A percentile compares a stretch with the other conserved stretches of the same genome.
Conservation (phyloP, 92 coral and sea anemone species). For the Metridium senile region DNA sequence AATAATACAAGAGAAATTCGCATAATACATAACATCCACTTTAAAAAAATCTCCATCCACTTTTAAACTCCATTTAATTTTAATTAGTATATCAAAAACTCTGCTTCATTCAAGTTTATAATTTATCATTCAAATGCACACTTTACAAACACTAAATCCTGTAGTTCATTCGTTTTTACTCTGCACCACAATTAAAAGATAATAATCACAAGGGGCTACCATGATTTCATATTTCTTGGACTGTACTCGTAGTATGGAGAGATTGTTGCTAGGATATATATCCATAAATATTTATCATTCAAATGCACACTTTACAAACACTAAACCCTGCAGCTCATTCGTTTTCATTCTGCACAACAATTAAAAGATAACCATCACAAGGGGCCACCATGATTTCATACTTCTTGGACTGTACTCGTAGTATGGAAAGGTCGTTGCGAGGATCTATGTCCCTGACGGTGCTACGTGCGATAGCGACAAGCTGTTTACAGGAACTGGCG, state of each 20-base stretch:
- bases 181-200: constrained; percentile 73
- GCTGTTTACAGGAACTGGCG: constrained; percentile 60
- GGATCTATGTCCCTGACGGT: constrained; percentile 85
- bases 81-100: too few species aligned
- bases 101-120: too few species aligned
- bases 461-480: constrained; percentile 60
- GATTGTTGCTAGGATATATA: constrained; percentile 73
- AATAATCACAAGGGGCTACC: constrained; percentile 72
- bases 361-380: constrained; percentile 58
- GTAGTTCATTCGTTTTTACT: constrained; percentile 44
- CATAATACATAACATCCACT: too few species aligned
- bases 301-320: not conserved
- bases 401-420: constrained; percentile 77
- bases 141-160: not conserved
- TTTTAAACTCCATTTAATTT: too few species aligned
- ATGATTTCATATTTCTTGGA: constrained; percentile 84
- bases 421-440: constrained; percentile 63
- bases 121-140: not conserved
- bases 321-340: constrained; percentile 37
- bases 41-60: too few species aligned
- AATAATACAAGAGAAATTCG: too few species aligned
- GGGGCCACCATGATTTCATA: constrained; percentile 87
- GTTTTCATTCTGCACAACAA: constrained; percentile 68
- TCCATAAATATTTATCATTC: too few species aligned
- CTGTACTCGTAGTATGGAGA: constrained; percentile 66